These are phyloP conservation scores for Artibeus lituratus DNA, from an alignment of 2,797 vertebrate species.

Conservation along the genomic window DNA sequence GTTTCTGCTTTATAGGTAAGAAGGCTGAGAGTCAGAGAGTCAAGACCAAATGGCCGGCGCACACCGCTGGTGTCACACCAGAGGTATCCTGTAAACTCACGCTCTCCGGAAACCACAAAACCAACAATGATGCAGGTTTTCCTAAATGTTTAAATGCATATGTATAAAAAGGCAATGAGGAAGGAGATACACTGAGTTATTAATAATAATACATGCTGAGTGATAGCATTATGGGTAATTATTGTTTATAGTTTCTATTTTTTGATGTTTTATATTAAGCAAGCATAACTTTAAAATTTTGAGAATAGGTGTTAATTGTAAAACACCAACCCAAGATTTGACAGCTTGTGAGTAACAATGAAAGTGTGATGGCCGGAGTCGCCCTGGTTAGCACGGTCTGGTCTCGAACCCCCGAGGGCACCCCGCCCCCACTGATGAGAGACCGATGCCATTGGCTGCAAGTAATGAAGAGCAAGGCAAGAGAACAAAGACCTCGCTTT, in stretches of 20 bases:
- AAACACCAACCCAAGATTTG: not conserved
- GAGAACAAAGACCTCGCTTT: not conserved
- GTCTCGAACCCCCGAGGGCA: not conserved
- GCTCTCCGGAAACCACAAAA: conserved; percentile 10
- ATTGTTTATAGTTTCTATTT: not conserved
- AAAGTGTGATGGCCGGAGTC: not conserved
- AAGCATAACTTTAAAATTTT: not conserved
- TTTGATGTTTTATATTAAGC: not conserved
- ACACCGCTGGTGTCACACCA: not conserved
- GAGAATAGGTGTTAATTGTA: not conserved
- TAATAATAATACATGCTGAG: conserved; percentile 9
- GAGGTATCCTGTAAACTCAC: not conserved
- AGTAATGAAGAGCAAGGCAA: not conserved
- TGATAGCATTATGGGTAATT: not conserved
- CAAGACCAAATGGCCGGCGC: not conserved
- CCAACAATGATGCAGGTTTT: not conserved
- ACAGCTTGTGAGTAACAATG: not conserved
- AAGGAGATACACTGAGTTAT: not conserved
- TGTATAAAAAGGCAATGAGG: not conserved
- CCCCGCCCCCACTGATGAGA: not conserved
- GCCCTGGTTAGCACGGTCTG: too few species aligned
- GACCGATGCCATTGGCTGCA: not conserved
- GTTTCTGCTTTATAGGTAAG: not conserved
- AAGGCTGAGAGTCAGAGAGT: not conserved
- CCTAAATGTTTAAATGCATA: not conserved